Evolutionary conservation across 1,140 invertebrate genomes (phyloP), one percentile per base, ranked within the genome.

Genomic region (Saccostrea cuccullata): DNA sequence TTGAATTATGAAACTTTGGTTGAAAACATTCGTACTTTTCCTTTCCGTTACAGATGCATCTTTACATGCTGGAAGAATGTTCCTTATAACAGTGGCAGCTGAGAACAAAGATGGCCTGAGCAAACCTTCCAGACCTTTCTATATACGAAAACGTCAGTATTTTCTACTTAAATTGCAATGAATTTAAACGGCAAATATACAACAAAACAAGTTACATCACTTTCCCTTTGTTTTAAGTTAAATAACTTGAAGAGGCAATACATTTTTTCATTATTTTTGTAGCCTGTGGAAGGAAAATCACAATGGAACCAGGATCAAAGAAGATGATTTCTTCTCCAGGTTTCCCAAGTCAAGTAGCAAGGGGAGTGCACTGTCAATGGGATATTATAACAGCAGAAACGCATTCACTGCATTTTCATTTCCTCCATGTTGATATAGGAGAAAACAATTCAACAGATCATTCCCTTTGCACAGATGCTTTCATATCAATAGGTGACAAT

Each of bases 91-190:
- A 11, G 70, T 77, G 8, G 11, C 70, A 26, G 70, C 30, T 36
- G 70, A 77, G 26, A 77, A 77, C 30, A 77, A 77, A 36, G 26
- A 77, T 13, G 70, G 70, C 11, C 70, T 77, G 2, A 77, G 70
- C 26, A 11, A 77, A 36, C 70, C 70, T 12, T 77, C 70, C 23
- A 11, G 26, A 36, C 70, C 70, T 0, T 77, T 77, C 26, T 77
- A 77, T 26, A 77, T 77, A 23, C 70, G 70, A 4, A 30, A 23
- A 77, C 70, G 70, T 77, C 13, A 77, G 23, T 23, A 73, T 60
- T 9, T 23, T 26, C 67, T 30, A 12, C 20, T 17, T 17, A 60
- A 0, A 60, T 60, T 20, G 58, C 58, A 60, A 60, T 60, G 13
- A 15, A 60, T 12, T 36, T 36, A 36, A 36, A 15, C 9, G 58